Evolutionary conservation across 2,797 vertebrate species (phyloP).

Genomic region (Acanthurus tractus): DNA sequence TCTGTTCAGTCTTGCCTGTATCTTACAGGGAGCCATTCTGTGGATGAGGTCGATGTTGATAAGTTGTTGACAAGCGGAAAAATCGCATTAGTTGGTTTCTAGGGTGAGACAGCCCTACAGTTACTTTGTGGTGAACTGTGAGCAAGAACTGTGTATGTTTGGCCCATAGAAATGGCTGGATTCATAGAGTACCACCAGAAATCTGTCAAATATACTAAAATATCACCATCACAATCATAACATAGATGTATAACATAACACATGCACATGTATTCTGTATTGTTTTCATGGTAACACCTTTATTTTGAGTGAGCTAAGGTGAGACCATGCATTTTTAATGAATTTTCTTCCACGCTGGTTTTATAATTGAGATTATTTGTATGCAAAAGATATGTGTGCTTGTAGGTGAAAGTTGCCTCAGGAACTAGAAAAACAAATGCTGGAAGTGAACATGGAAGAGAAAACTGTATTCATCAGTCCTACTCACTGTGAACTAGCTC

Average conservation of each 20-base stretch:
- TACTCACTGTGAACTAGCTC: background rate
- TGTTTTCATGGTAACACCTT: background rate
- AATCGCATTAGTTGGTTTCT: slow-evolving; percentile 45
- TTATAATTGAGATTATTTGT: background rate
- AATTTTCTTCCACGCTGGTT: background rate
- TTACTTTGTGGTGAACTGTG: background rate
- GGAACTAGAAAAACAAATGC: slow-evolving; percentile 7
- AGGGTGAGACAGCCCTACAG: slow-evolving; percentile 1
- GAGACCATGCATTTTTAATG: slow-evolving; percentile 1
- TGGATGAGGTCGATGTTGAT: slow-evolving; percentile 52
- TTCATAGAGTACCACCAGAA: background rate
- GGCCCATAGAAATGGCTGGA: background rate
- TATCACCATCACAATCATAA: no score
- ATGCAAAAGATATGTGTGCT: background rate
- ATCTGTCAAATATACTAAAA: no score
- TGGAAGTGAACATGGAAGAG: slow-evolving; percentile 10
- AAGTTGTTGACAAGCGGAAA: slow-evolving; percentile 49
- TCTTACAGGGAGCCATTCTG: slow-evolving; percentile 35
- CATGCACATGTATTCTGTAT: background rate
- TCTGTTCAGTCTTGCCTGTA: slow-evolving; percentile 23
- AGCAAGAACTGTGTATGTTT: background rate
- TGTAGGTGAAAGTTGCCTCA: background rate
- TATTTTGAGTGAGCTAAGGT: slow-evolving; percentile 7
- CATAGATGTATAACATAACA: background rate
- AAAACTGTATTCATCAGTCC: slow-evolving; percentile 2